Percentiles rank a stretch among this genome's conserved stretches.
These are phyloP conservation scores for Poecilia latipinna DNA, from an alignment of 2,113 vertebrate genomes.

Conservation along the genomic window DNA sequence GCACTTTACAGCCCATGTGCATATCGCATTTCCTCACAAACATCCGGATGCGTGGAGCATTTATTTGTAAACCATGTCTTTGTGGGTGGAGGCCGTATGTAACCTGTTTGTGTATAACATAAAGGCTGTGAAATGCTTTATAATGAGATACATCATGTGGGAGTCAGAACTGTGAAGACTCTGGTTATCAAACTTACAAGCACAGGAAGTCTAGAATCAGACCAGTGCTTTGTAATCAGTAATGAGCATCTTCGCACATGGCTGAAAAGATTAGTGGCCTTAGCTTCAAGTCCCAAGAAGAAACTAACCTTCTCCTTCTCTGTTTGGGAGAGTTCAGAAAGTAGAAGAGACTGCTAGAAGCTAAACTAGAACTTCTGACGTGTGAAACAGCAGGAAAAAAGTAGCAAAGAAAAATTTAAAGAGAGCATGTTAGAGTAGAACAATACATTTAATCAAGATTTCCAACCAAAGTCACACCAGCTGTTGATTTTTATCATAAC, in stretches of 20 bases:
- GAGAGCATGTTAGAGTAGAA: slow-evolving; percentile 54
- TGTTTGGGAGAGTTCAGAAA: slow-evolving; percentile 80
- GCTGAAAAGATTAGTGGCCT: neutral
- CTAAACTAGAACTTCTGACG: slow-evolving; percentile 82
- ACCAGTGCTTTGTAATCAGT: slow-evolving; percentile 5
- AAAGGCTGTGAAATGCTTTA: neutral
- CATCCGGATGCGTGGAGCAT: neutral
- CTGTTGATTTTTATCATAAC: neutral
- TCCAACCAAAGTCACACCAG: neutral
- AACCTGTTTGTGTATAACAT: neutral
- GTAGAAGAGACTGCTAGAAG: slow-evolving; percentile 78
- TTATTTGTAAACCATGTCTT: neutral
- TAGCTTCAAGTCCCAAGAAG: slow-evolving; percentile 27
- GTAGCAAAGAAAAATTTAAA: slow-evolving; percentile 36
- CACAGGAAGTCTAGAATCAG: slow-evolving; percentile 9
- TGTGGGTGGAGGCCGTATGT: neutral
- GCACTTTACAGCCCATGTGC: neutral
- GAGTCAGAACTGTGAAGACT: neutral
- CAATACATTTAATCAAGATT: slow-evolving; percentile 7
- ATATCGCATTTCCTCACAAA: neutral
- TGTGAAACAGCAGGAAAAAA: slow-evolving; percentile 50
- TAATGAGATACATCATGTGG: neutral
- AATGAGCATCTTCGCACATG: slow-evolving; percentile 5
- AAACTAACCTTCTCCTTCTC: slow-evolving; percentile 81
- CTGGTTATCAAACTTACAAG: neutral